Base-by-base conservation (phyloP, 2,888 invertebrate genomes). In the Mesorhabditis sp. region DNA sequence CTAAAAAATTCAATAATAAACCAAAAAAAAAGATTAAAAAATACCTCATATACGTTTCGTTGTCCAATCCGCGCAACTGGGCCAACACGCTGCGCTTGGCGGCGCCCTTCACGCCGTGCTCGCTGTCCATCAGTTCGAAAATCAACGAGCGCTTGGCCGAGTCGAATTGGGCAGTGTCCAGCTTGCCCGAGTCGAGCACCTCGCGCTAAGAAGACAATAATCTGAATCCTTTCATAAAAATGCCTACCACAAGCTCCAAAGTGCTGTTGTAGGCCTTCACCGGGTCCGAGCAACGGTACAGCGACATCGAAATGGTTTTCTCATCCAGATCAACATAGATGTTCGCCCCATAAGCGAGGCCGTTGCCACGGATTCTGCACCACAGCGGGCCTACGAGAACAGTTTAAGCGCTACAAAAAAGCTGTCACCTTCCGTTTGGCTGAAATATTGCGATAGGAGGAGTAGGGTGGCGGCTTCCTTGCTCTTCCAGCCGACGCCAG, bases 81-180 rank as follows among this genome's bases (percentile, higher is more conserved):
- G 91, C 90, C 68, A 91, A 86, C n/a, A 94, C 88, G 0, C 93
- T 92, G 80, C 91, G 90, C 50, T 87, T 86, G 43, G 92, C 91
- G 42, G 92, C 90, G 81, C 91, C 90, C 0, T 91, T 90, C 10
- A 93, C 90, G 70, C 91, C 92, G 84, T 92, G 91, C 86, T 93
- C 93, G 76, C 90, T 89, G 79, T 92, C 91, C 72, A 94, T 92
- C 67, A 92, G 90, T 84, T 93, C 92, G 87, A 92, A 95, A 74
- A 94, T 90, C n/a, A 93, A 89, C 15, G 93, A 92, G 84, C 93
- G 92, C 83, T 91, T 91, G 0, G 93, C 93, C 0, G 93, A 92
- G 80, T 92, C 92, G 80, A 93, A 90, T 71, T 93, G 88, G 62
- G 91, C 90, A 7, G 89, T 88, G 72, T 92, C 92, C 90, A 93